Evolutionary conservation across 2,113 vertebrate genomes (phyloP), one percentile per base, ranked within the genome.

Genomic region (Orientallactaga bullata): DNA sequence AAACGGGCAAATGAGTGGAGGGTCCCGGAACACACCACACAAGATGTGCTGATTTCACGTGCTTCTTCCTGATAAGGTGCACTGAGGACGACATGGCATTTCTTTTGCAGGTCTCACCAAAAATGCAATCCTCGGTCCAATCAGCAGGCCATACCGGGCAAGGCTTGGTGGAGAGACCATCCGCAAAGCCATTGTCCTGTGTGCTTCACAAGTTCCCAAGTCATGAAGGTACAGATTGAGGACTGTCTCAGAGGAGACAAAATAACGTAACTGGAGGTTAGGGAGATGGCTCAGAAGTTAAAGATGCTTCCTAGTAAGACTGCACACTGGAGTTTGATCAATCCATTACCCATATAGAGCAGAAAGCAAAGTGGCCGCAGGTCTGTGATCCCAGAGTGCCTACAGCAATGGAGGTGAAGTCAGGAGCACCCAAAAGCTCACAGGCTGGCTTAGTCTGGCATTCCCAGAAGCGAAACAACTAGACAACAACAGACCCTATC

Each of bases 31-130:
- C 17, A 35, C 1, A 5, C 8, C 26, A 21, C 63, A n/a, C 32
- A 24, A 73, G 32, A 28, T 5, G 1, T 0, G 0, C 8, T 1
- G 4, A 21, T 28, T 51, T 51, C 3, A 0, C 0, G 0, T 15
- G 1, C 5, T 47, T 73, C 66, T 2, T 55, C 55, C 55, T 4
- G 26, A 61, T 1, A 55, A 55, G 61, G 8, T 16, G 17, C 11
- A 0, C 80, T 12, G 23, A 24, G 42, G n/a, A 42, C 20, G 5
- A 76, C 32, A 37, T 0, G 32, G 4, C 2, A 0, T 68, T 4
- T 21, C 24, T 32, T 58, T 35, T 24, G 20, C 9, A 20, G 1
- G 16, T 61, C n/a, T 16, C 3, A 30, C 35, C 30, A 28, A 28
- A 72, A 79, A 39, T 2, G 37, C 16, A 30, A 73, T 9, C 3